These are phyloP conservation scores for Scaptodrosophila lebanonensis DNA, from an alignment of 1,140 invertebrate genomes.

Conservation along the genomic window DNA sequence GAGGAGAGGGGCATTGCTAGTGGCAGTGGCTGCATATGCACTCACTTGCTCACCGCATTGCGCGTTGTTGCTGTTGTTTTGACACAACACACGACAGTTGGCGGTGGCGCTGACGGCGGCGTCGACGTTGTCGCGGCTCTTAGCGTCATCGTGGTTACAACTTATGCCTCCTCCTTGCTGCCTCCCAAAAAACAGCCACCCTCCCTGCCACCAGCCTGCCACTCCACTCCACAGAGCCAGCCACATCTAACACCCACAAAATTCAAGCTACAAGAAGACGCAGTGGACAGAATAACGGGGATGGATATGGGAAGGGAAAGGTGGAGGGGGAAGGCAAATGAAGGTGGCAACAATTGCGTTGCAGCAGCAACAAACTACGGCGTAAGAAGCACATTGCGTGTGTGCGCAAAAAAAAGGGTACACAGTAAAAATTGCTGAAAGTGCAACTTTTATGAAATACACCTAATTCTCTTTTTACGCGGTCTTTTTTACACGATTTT, in stretches of 20 bases:
- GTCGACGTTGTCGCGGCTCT: constrained; percentile 19
- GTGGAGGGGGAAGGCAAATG: constrained; percentile 20
- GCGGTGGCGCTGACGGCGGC: constrained; percentile 2
- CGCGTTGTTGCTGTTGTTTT: constrained; percentile 17
- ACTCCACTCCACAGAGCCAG: constrained; percentile 8
- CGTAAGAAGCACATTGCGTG: too few species aligned
- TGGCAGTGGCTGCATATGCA: too few species aligned
- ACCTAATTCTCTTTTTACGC: too few species aligned
- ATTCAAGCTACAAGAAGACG: background rate
- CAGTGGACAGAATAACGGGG: too few species aligned
- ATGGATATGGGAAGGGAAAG: too few species aligned
- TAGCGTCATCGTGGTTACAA: constrained; percentile 57
- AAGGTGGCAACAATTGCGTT: constrained; percentile 64
- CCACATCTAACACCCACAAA: constrained; percentile 2
- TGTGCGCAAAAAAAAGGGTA: too few species aligned
- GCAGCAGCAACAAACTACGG: constrained; percentile 23
- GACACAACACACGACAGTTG: constrained; percentile 13
- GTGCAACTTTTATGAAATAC: too few species aligned
- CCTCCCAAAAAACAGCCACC: constrained; percentile 3
- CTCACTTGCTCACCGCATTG: too few species aligned
- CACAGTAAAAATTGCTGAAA: too few species aligned
- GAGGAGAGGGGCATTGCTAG: too few species aligned
- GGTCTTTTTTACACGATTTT: too few species aligned
- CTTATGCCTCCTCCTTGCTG: constrained; percentile 14
- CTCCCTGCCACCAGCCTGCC: background rate